Evolutionary conservation across 2,797 vertebrate species (phyloP).

Genomic region (Gobio occitaniae): DNA sequence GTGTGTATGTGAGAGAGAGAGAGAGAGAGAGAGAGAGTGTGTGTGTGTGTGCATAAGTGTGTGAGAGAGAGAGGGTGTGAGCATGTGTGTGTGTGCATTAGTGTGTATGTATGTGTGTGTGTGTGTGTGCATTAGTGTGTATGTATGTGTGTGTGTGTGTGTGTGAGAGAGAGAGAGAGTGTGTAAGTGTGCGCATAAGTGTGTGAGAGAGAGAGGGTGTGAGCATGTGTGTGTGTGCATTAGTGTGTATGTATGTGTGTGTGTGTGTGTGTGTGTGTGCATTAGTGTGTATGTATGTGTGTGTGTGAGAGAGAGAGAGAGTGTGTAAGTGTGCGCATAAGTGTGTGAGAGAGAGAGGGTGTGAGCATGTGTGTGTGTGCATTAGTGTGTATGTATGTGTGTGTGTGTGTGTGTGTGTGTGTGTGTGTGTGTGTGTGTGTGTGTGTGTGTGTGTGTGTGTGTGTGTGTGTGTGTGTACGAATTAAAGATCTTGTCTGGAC

Average conservation of each 20-base stretch:
- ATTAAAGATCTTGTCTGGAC: not conserved
- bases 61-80: not conserved
- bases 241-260: too few species aligned
- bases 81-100: not conserved
- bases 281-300: not conserved
- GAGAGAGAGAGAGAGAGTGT: not conserved
- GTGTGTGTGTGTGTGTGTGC: not conserved
- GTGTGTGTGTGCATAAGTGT: not conserved
- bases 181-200: too few species aligned
- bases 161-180: not conserved
- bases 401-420: not conserved
- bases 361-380: not conserved
- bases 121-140: too few species aligned
- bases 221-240: slow-evolving; percentile 7
- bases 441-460: not conserved
- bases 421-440: not conserved
- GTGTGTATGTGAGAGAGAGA: not conserved
- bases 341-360: too few species aligned
- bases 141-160: not conserved
- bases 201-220: too few species aligned
- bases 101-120: not conserved
- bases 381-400: too few species aligned
- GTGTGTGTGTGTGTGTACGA: not conserved
- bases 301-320: too few species aligned
- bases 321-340: not conserved